Percentiles rank a stretch among this genome's conserved stretches.
phyloP scores from a whole-genome alignment of 2,113 vertebrate species.

The Malurus cyaneus region DNA sequence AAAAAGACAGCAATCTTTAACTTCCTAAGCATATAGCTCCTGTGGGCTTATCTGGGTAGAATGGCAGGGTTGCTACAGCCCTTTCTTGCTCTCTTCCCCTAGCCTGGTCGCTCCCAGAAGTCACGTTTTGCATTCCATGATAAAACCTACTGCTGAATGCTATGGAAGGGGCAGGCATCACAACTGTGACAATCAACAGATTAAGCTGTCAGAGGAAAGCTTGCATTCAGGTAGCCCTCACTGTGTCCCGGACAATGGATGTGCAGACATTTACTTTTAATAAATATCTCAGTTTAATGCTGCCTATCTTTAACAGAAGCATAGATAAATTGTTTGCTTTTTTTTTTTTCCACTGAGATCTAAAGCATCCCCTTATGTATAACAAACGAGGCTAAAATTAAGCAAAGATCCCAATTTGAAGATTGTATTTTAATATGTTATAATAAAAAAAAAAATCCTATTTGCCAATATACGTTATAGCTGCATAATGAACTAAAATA shows the following conservation, averaged over 20 bases:
- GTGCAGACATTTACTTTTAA: neutral
- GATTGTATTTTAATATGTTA: neutral
- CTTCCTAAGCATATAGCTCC: neutral
- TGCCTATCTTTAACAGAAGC: neutral
- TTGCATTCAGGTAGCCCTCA: neutral
- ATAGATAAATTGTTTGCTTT: neutral
- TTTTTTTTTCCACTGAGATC: neutral
- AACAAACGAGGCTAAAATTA: neutral
- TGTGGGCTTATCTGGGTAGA: neutral
- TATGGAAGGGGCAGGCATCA: neutral
- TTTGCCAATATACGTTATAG: neutral
- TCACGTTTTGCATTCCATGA: neutral
- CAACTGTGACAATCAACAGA: neutral
- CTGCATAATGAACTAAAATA: neutral
- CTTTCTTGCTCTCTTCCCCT: neutral
- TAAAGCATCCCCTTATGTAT: neutral
- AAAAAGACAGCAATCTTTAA: neutral
- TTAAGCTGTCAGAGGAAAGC: neutral
- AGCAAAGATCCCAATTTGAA: neutral
- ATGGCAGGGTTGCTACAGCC: neutral
- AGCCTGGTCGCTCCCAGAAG: neutral
- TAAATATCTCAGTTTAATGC: neutral
- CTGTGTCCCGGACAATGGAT: neutral
- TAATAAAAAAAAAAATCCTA: neutral
- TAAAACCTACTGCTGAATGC: neutral